Conservation (phyloP, 2,888 invertebrate species). For the Patella caerulea region DNA sequence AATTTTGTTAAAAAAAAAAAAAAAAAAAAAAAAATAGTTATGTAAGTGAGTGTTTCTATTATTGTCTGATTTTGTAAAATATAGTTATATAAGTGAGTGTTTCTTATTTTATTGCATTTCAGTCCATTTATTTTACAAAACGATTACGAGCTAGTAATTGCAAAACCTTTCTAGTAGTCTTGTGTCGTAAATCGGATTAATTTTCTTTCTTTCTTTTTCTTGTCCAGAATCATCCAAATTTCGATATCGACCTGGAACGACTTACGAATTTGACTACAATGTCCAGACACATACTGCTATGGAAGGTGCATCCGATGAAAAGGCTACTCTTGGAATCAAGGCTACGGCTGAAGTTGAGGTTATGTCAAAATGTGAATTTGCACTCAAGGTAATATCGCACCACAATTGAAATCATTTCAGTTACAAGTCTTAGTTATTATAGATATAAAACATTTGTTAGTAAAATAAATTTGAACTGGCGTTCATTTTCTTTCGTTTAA, state of each 20-base stretch:
- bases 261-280: conserved; percentile 85
- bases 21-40: background rate
- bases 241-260: conserved; percentile 76
- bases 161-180: background rate
- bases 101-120: too few species aligned
- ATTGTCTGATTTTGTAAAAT: too few species aligned
- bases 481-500: too few species aligned
- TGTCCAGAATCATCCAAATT: conserved; percentile 70
- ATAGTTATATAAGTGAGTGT: too few species aligned
- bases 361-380: conserved; percentile 71
- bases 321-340: conserved; percentile 69
- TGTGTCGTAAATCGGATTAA: background rate
- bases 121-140: background rate
- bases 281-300: conserved; percentile 80
- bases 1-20: too few species aligned
- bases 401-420: background rate
- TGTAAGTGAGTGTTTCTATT: background rate
- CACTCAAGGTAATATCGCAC: conserved; percentile 66
- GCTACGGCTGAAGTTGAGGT: conserved; percentile 71
- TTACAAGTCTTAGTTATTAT: too few species aligned
- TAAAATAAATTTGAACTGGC: too few species aligned
- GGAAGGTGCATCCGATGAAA: conserved; percentile 76
- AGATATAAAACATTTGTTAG: too few species aligned
- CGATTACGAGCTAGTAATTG: background rate
- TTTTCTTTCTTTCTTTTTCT: background rate